Percentiles rank a stretch among this genome's conserved stretches.
Evolutionary conservation across 2,797 vertebrate species (phyloP).

Genomic region (Lithobates sylvaticus): DNA sequence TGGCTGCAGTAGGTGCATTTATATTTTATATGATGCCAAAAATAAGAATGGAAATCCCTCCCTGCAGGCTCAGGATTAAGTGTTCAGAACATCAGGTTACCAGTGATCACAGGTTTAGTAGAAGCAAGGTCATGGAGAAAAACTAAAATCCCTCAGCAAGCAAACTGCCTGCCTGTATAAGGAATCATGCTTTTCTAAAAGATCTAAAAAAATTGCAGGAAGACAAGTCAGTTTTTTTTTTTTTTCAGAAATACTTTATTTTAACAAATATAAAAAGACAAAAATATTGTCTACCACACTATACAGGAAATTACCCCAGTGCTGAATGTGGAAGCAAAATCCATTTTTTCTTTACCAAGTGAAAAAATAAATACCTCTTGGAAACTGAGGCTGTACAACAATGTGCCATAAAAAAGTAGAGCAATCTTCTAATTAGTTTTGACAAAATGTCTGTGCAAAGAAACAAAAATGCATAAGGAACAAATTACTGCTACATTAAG

Average conservation of each 20-base stretch:
- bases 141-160: neutral
- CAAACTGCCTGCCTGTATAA: neutral
- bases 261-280: conserved; percentile 82
- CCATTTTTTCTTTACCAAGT: conserved; percentile 86
- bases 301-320: conserved; percentile 81
- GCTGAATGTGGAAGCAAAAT: conserved; percentile 96
- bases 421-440: conserved; percentile 77
- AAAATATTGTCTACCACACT: conserved; percentile 83
- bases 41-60: neutral
- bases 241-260: conserved; percentile 75
- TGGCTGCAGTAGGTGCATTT: neutral
- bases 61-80: neutral
- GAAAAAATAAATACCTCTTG: conserved; percentile 90
- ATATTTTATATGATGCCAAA: neutral
- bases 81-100: neutral
- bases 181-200: too few species aligned
- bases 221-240: neutral
- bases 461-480: conserved; percentile 84
- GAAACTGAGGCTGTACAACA: conserved; percentile 82
- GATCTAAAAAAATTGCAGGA: too few species aligned
- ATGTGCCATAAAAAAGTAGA: conserved; percentile 87
- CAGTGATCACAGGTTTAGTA: neutral
- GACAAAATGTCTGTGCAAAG: conserved; percentile 92
- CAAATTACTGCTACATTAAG: conserved; percentile 95
- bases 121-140: neutral